Conservation (phyloP, 1,140 invertebrate genomes). For the Drosophila gunungcola region DNA sequence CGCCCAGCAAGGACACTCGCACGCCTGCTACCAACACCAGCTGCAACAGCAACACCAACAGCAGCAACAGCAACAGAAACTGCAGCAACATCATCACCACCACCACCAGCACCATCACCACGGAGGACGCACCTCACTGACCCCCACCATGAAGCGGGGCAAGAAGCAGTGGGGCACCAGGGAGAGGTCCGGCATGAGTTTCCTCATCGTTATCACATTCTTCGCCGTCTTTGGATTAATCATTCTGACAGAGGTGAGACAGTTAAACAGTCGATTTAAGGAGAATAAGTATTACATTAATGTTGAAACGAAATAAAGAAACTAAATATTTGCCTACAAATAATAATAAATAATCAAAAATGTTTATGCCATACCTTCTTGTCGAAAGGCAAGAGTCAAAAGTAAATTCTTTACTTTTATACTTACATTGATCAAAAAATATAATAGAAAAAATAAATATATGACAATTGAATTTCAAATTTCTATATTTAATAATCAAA, state of each 20-base stretch:
- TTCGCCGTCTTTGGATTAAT: slow-evolving; percentile 94
- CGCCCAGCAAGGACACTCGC: slow-evolving; percentile 50
- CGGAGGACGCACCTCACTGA: slow-evolving; percentile 64
- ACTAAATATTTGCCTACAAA: too few relatives aligned
- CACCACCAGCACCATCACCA: slow-evolving; percentile 46
- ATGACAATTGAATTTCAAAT: too few relatives aligned
- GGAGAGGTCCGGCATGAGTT: slow-evolving; percentile 93
- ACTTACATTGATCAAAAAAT: too few relatives aligned
- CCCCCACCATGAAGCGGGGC: slow-evolving; percentile 72
- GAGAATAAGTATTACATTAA: too few relatives aligned
- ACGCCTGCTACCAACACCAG: slow-evolving; percentile 72
- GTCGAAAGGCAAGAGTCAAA: too few relatives aligned
- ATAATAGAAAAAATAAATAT: too few relatives aligned
- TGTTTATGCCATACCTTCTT: too few relatives aligned
- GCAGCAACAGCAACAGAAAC: slow-evolving; percentile 35
- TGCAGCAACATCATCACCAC: slow-evolving; percentile 48
- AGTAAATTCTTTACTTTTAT: too few relatives aligned
- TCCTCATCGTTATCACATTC: slow-evolving; percentile 95
- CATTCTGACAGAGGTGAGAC: slow-evolving; percentile 89
- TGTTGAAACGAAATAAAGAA: too few relatives aligned
- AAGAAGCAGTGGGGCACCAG: slow-evolving; percentile 86
- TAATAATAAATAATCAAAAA: too few relatives aligned
- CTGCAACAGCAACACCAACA: slow-evolving; percentile 55
- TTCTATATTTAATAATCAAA: too few relatives aligned
- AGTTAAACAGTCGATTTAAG: neutral